Percentiles rank a stretch among this genome's conserved stretches.
Conservation (phyloP, 1,140 invertebrate species). For the Brachionus manjavacas region DNA sequence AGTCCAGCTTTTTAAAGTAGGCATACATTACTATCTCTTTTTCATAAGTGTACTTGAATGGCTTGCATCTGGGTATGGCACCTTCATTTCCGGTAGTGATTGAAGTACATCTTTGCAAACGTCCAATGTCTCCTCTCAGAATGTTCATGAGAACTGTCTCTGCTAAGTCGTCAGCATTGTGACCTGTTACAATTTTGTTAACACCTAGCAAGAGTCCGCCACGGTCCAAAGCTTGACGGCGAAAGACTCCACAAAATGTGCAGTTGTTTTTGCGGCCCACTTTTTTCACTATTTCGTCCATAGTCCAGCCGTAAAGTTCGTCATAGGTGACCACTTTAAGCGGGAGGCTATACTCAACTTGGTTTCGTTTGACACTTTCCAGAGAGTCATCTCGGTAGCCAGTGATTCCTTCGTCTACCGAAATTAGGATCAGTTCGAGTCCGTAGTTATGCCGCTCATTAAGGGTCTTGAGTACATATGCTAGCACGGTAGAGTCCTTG, state of each 20-base stretch:
- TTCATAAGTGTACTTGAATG: slow-evolving; percentile 96
- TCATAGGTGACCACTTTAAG: slow-evolving; percentile 89
- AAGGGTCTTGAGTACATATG: slow-evolving; percentile 76
- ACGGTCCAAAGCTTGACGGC: slow-evolving; percentile 88
- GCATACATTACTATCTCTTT: slow-evolving; percentile 99
- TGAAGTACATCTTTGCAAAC: slow-evolving; percentile 81
- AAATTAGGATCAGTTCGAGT: slow-evolving; percentile 81
- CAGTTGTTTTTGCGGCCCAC: slow-evolving; percentile 97
- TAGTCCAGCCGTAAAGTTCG: slow-evolving; percentile 98
- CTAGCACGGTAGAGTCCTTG: slow-evolving; percentile 97
- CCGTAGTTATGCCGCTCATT: slow-evolving; percentile 88
- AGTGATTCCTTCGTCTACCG: slow-evolving; percentile 96
- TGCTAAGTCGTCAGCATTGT: slow-evolving; percentile 99
- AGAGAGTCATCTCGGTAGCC: slow-evolving; percentile 96
- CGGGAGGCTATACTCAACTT: slow-evolving; percentile 80
- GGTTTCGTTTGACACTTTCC: slow-evolving; percentile 88
- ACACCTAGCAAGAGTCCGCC: slow-evolving; percentile 80
- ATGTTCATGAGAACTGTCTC: slow-evolving; percentile 98
- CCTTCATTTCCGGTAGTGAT: slow-evolving; percentile 66
- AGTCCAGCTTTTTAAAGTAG: slow-evolving; percentile 91
- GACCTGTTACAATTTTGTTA: slow-evolving; percentile 88
- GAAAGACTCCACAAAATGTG: slow-evolving; percentile 95
- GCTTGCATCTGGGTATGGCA: slow-evolving; percentile 85
- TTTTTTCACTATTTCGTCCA: slow-evolving; percentile 93
- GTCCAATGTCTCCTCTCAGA: slow-evolving; percentile 86